Evolutionary conservation across 2,888 invertebrate species (phyloP).

Genomic region (Drosophila flavopinicola): DNA sequence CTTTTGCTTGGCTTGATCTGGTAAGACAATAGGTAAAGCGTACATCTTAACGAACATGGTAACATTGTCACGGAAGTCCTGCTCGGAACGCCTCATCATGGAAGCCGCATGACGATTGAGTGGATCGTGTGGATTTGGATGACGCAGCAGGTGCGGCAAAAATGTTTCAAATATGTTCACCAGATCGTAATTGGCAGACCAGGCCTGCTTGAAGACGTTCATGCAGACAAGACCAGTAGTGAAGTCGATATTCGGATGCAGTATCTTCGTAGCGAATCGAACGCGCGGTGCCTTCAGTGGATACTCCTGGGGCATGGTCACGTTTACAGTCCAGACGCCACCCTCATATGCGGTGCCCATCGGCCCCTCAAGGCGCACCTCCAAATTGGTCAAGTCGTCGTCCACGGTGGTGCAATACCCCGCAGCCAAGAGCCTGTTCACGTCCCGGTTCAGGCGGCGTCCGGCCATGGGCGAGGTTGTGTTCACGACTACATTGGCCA

Average conservation of each 20-base stretch:
- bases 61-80: constrained; percentile 54
- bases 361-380: constrained; percentile 60
- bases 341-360: constrained; percentile 68
- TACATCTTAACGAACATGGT: constrained; percentile 55
- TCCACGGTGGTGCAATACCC: constrained; percentile 52
- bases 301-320: constrained; percentile 60
- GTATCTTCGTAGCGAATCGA: constrained; percentile 61
- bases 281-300: constrained; percentile 63
- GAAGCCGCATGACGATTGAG: constrained; percentile 61
- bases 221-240: constrained; percentile 63
- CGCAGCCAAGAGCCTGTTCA: constrained; percentile 59
- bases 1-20: constrained; percentile 5
- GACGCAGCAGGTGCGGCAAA: constrained; percentile 60
- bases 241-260: constrained; percentile 69
- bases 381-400: constrained; percentile 58
- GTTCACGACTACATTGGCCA: constrained; percentile 67
- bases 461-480: constrained; percentile 66
- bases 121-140: constrained; percentile 66
- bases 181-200: constrained; percentile 66
- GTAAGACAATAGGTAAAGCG: constrained; percentile 48
- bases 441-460: constrained; percentile 64
- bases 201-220: constrained; percentile 72
- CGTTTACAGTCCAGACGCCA: constrained; percentile 63
- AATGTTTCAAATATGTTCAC: constrained; percentile 70
- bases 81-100: constrained; percentile 59